Base-by-base conservation (phyloP, 1,140 invertebrate genomes). In the Mylabris phalerata region DNA sequence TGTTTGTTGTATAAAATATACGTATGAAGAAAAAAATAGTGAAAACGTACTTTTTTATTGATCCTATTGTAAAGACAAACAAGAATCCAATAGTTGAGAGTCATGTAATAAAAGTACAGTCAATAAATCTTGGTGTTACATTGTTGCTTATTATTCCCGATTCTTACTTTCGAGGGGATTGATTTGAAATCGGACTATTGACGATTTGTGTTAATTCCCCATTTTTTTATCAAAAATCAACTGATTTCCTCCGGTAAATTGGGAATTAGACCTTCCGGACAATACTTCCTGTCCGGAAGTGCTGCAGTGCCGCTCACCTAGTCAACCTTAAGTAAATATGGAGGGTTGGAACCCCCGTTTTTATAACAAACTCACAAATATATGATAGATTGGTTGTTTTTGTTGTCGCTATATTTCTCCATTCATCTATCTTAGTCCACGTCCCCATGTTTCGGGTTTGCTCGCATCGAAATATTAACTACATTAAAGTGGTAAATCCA, bases 61-160 rank as follows among this genome's bases (percentile, higher is more conserved):
- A 48, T 54, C 56, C 62, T 64, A 57, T 57, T 62, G 55, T 62
- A 57, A 62, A 25, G 38, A 19, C 32, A 59, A 42, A 57, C 48
- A 32, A 4, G 32, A 42, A 57, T 32, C 57, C 55, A 56, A 58
- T 60, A 50, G 52, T 55, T 60, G 49, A 55, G 42, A 57, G 62
- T 64, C 62, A 60, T 64, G 62, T 64, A 61, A 64, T 61, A 64
- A 58, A 57, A 60, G 48, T 52, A 64, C 62, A 64, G 55, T 60
- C 55, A 63, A 64, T 63, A 63, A 63, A 63, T 63, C 61, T 63
- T 59, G 61, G 58, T 63, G 61, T 63, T 63, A 63, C 58, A 51
- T 54, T 55, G 54, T 48, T 32, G 32, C 32, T 32, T 55, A 45
- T 55, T 42, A 42, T 32, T 32, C 32, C 32, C 32, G 7, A 5